These are phyloP conservation scores for Chinchilla lanigera DNA, from an alignment of 2,113 vertebrate genomes.

Conservation along the genomic window DNA sequence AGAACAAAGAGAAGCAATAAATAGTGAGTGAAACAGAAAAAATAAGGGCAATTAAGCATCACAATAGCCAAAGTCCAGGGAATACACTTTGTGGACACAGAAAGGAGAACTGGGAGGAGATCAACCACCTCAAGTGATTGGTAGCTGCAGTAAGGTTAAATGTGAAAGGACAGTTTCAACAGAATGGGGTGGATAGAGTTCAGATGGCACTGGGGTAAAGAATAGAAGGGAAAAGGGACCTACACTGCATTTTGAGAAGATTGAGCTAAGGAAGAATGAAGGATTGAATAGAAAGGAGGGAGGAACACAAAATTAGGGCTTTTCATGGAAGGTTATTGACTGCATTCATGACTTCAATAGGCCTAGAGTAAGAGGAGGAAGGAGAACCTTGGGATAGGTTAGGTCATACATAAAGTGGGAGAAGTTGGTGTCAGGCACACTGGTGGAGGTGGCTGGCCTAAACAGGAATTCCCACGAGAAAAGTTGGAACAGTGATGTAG, in stretches of 20 bases:
- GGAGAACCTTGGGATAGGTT: not conserved
- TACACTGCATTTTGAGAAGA: not conserved
- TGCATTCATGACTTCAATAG: not conserved
- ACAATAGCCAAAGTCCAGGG: not conserved
- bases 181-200: not conserved
- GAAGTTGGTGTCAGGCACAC: not conserved
- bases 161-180: not conserved
- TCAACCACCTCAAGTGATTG: not conserved
- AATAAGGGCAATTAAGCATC: not conserved
- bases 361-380: not conserved
- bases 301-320: not conserved
- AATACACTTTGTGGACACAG: not conserved
- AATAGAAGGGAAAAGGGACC: not conserved
- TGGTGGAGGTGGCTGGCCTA: not conserved
- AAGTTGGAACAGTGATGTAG: not conserved
- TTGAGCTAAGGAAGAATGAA: not conserved
- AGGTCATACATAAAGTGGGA: not conserved
- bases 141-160: not conserved
- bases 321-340: not conserved
- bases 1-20: not conserved
- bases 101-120: not conserved
- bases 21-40: not conserved
- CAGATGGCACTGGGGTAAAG: not conserved
- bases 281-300: not conserved
- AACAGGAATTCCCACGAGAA: not conserved